Conservation (phyloP, 2,888 invertebrate species). For the Muscina levida region DNA sequence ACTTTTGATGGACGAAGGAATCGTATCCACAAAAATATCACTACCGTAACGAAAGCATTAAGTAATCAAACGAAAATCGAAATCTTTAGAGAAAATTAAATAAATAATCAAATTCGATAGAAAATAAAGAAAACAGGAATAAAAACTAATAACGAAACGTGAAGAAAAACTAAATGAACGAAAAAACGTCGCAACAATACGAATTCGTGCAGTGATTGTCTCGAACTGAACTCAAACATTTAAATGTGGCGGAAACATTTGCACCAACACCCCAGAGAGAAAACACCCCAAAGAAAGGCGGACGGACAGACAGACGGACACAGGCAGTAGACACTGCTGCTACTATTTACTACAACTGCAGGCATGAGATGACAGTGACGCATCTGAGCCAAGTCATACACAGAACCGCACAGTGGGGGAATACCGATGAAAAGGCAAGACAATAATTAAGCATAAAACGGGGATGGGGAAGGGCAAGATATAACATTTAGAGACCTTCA, state of each 20-base stretch:
- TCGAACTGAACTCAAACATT: constrained; percentile 57
- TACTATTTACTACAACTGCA: background rate
- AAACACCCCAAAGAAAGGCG: background rate
- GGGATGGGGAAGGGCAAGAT: too few relatives aligned
- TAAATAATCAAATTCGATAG: constrained; percentile 29
- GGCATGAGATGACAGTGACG: constrained; percentile 11
- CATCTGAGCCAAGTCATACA: background rate
- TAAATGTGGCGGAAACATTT: constrained; percentile 62
- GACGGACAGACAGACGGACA: constrained; percentile 22
- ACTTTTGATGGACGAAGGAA: background rate
- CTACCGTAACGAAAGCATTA: background rate
- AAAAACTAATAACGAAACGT: constrained; percentile 15
- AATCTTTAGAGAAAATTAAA: constrained; percentile 32
- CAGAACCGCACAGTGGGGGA: too few relatives aligned
- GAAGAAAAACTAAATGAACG: constrained; percentile 23
- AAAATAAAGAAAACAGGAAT: constrained; percentile 17
- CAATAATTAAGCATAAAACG: too few relatives aligned
- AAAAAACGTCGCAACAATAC: constrained; percentile 47
- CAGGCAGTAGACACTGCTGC: background rate
- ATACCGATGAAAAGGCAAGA: too few relatives aligned
- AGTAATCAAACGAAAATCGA: constrained; percentile 27
- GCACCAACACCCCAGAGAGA: constrained; percentile 50
- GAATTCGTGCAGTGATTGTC: constrained; percentile 63
- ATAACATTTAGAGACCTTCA: too few relatives aligned
- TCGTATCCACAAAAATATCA: too few relatives aligned